These are phyloP conservation scores for Drosophila azteca DNA, from an alignment of 1,140 invertebrate genomes.

Conservation along the genomic window DNA sequence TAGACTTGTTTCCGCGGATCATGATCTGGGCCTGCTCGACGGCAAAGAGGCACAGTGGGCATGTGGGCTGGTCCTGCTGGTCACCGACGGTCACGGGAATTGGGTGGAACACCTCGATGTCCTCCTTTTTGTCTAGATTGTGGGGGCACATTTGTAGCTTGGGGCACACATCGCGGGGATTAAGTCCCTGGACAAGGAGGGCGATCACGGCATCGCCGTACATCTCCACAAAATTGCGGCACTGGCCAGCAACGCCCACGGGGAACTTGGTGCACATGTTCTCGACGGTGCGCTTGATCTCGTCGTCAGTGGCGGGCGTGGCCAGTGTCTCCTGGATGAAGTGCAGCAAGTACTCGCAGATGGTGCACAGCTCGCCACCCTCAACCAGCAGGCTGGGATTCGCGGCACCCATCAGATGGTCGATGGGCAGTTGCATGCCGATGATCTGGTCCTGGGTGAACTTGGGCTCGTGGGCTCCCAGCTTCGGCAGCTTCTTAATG, in stretches of 20 bases:
- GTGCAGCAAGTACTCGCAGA: constrained; percentile 93
- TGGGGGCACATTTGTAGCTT: constrained; percentile 84
- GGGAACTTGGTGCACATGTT: constrained; percentile 89
- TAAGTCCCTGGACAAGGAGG: constrained; percentile 91
- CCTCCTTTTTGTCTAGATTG: constrained; percentile 84
- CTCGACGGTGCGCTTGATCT: constrained; percentile 86
- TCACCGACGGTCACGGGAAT: constrained; percentile 49
- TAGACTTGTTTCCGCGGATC: constrained; percentile 79
- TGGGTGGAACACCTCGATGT: constrained; percentile 85
- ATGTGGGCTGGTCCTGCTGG: constrained; percentile 86
- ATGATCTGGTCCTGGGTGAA: constrained; percentile 67
- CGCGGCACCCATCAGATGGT: constrained; percentile 85
- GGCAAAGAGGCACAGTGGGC: constrained; percentile 92
- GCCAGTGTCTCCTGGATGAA: constrained; percentile 90
- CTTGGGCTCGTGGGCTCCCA: constrained; percentile 76
- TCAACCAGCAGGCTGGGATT: constrained; percentile 83
- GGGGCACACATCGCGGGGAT: constrained; percentile 87
- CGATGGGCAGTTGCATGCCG: constrained; percentile 87
- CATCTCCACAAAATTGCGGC: constrained; percentile 89
- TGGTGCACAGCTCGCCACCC: constrained; percentile 87
- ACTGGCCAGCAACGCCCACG: constrained; percentile 86
- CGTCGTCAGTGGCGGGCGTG: constrained; percentile 88
- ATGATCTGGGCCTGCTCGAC: constrained; percentile 86
- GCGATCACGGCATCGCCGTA: constrained; percentile 92
- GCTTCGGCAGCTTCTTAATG: constrained; percentile 54